Base-by-base conservation (phyloP, 2,888 invertebrate species). In the Orgyia antiqua region DNA sequence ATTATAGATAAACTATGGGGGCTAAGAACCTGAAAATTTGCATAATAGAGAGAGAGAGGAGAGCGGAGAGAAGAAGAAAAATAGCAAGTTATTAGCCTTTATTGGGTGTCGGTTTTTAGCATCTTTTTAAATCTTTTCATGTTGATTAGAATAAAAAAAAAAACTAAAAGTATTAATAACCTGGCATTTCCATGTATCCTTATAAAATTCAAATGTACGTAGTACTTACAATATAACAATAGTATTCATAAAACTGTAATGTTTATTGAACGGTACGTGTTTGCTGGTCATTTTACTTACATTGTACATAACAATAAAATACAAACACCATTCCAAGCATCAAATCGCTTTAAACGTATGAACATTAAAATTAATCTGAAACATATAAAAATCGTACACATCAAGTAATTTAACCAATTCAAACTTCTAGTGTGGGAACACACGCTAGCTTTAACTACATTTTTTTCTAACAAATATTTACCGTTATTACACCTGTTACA, bases 391-490 rank as follows among this genome's bases (percentile, higher is more conserved):
- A 53, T 47, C 40, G 31, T 46, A 44, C 49, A 61, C 45, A 46
- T 45, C 45, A 32, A 39, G 10, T 39, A 54, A 58, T 49, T 45
- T 45, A 51, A 61, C 61, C 72, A 62, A 39, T 51, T 50, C 68
- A 47, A 74, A 73, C 68, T 45, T 39, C 46, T 48, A 74, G 58
- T 70, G 74, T 77, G 77, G 75, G 77, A 77, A 74, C 53, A 42
- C 76, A 73, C 67, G 75, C 60, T 40, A 52, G 31, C 38, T 40
- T 33, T 35, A 36, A 41, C 33, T 41, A 51, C 36, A 26, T 39
- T 51, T 51, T 24, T 56, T 51, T 45, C 61, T 44, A 45, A 54
- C 64, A 65, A 67, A 69, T 68, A 67, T 68, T 66, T 66, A 73
- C 72, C 65, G 72, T 66, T 73, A 64, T 43, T 43, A 48, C 48